phyloP scores from a whole-genome alignment of 2,113 vertebrate species.

The Corythaixoides concolor region DNA sequence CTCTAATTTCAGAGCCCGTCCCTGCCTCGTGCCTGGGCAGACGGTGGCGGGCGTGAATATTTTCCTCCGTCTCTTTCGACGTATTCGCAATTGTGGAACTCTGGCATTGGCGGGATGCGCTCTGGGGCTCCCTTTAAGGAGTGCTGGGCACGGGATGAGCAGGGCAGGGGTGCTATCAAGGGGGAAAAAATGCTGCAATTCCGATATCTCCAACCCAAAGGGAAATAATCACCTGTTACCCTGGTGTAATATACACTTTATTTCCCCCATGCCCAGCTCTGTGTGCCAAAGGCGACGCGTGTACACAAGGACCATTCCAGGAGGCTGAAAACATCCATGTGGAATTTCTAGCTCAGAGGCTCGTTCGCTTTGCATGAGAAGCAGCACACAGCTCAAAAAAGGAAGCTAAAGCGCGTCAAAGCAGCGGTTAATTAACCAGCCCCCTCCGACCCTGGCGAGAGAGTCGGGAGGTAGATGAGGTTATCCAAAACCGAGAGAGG shows the following conservation, averaged over 20 bases:
- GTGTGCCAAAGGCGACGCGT: fast-evolving
- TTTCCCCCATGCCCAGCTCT: fast-evolving
- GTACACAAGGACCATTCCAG: background rate
- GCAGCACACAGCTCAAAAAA: background rate
- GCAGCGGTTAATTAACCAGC: background rate
- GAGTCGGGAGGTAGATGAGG: background rate
- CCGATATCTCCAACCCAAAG: background rate
- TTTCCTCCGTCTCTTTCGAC: background rate
- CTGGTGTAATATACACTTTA: background rate
- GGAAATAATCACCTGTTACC: background rate
- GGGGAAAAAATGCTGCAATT: background rate
- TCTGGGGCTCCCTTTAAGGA: background rate
- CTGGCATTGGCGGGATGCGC: fast-evolving
- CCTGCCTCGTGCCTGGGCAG: background rate
- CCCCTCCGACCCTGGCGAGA: no score
- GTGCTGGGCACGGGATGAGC: fast-evolving
- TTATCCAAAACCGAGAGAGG: background rate
- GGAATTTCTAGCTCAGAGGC: background rate
- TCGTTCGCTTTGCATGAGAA: background rate
- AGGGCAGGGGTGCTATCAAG: background rate
- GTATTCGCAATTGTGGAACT: background rate
- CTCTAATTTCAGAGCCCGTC: background rate
- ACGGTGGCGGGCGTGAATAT: background rate
- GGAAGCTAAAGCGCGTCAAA: background rate
- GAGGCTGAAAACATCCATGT: background rate